Percentiles rank a stretch among this genome's conserved stretches.
Conservation (phyloP, 2,888 invertebrate genomes). For the Noctuana brunneofusca region DNA sequence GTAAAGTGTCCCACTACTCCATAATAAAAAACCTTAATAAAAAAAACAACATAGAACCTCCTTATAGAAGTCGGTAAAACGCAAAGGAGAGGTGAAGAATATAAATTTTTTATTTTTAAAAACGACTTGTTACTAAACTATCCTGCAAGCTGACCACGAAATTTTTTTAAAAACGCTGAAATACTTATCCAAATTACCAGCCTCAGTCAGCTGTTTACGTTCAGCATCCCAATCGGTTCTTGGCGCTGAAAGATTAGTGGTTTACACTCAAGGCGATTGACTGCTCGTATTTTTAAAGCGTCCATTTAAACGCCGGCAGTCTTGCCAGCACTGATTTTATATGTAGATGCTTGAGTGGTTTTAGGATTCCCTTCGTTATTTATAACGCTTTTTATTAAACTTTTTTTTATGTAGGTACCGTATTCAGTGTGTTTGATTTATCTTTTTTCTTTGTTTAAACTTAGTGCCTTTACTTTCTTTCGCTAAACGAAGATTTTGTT, state of each 20-base stretch:
- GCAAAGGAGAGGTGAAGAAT: no score
- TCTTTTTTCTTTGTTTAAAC: background rate
- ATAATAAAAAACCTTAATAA: no score
- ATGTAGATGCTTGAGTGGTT: background rate
- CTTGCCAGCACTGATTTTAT: background rate
- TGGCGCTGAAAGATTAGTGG: constrained; percentile 29
- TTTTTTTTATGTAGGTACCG: background rate
- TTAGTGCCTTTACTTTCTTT: no score
- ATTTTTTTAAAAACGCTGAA: no score
- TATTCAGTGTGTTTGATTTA: no score
- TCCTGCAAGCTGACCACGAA: no score
- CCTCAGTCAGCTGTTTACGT: background rate
- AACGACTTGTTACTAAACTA: no score
- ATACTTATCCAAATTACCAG: background rate
- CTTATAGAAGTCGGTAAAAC: no score
- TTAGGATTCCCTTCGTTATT: constrained; percentile 4
- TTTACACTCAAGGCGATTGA: constrained; percentile 28
- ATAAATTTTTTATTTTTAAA: no score
- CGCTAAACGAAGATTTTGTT: no score
- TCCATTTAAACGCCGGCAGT: background rate
- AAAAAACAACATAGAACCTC: no score
- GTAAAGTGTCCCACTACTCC: no score
- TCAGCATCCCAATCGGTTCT: background rate
- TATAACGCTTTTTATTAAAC: background rate
- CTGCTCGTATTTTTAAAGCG: constrained; percentile 19